A percentile compares a stretch with the other conserved stretches of the same genome.
phyloP scores from a whole-genome alignment of 2,888 invertebrate species.

The Perizoma flavofasciatum region DNA sequence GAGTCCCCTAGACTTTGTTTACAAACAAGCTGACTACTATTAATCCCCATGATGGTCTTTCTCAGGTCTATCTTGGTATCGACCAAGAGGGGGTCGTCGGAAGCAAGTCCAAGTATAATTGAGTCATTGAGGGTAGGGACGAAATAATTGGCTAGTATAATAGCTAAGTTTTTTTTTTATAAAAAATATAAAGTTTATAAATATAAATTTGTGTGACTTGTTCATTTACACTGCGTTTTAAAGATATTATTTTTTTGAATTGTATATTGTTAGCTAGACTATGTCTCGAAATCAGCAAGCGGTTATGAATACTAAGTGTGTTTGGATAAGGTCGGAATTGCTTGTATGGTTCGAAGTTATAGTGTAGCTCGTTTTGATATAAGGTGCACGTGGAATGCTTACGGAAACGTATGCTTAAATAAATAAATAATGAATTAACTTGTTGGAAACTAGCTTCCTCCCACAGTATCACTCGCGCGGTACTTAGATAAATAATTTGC shows the following conservation, averaged over 20 bases:
- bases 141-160: too few species aligned
- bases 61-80: too few species aligned
- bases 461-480: too few species aligned
- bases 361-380: conserved; percentile 34
- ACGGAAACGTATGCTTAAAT: too few species aligned
- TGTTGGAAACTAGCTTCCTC: too few species aligned
- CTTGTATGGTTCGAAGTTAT: conserved; percentile 38
- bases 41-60: too few species aligned
- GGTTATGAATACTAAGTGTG: conserved; percentile 25
- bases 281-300: conserved; percentile 36
- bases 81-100: too few species aligned
- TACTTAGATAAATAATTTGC: too few species aligned
- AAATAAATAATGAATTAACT: too few species aligned
- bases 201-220: conserved; percentile 14
- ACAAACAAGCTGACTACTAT: too few species aligned
- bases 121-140: too few species aligned
- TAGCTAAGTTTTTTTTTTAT: not conserved
- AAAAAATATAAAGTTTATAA: not conserved
- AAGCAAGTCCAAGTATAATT: too few species aligned
- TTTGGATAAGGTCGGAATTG: conserved; percentile 23
- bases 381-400: conserved; percentile 30
- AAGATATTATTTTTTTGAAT: conserved; percentile 35
- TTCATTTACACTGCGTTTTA: conserved; percentile 28
- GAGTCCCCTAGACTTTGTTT: not conserved
- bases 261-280: conserved; percentile 29